Evolutionary conservation across 1,140 invertebrate genomes (phyloP).

Genomic region (Anoplolepis gracilipes): DNA sequence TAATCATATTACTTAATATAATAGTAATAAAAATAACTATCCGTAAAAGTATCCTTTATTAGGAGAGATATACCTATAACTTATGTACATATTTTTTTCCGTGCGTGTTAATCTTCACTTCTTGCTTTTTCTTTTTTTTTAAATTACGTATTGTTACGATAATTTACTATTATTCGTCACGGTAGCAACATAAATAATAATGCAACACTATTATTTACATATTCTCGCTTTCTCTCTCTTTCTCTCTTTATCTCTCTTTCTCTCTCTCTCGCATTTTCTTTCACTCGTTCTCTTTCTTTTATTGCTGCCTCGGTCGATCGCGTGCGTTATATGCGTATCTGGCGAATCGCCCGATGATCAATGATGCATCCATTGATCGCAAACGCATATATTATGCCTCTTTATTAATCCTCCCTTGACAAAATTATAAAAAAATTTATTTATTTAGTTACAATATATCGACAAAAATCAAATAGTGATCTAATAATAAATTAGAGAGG

Average conservation of each 20-base stretch:
- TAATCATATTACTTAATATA: conserved; percentile 74
- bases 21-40: conserved; percentile 84
- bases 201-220: conserved; percentile 83
- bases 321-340: conserved; percentile 19
- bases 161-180: conserved; percentile 78
- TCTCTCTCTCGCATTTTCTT: conserved; percentile 11
- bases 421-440: not conserved
- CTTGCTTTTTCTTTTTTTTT: conserved; percentile 67
- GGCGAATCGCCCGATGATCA: conserved; percentile 35
- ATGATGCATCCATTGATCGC: conserved; percentile 63
- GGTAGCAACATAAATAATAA: conserved; percentile 84
- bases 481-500: not conserved
- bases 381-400: not conserved
- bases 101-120: conserved; percentile 28
- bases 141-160: conserved; percentile 81
- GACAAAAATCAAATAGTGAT: not conserved
- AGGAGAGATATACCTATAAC: conserved; percentile 81
- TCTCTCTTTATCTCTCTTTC: not conserved
- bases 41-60: conserved; percentile 82
- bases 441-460: not conserved
- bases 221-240: conserved; percentile 50
- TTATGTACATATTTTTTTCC: conserved; percentile 80
- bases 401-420: not conserved
- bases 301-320: conserved; percentile 28
- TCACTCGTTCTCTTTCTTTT: conserved; percentile 39